Base-by-base conservation (phyloP, 2,888 invertebrate genomes). In the Synanthedon myopaeformis region DNA sequence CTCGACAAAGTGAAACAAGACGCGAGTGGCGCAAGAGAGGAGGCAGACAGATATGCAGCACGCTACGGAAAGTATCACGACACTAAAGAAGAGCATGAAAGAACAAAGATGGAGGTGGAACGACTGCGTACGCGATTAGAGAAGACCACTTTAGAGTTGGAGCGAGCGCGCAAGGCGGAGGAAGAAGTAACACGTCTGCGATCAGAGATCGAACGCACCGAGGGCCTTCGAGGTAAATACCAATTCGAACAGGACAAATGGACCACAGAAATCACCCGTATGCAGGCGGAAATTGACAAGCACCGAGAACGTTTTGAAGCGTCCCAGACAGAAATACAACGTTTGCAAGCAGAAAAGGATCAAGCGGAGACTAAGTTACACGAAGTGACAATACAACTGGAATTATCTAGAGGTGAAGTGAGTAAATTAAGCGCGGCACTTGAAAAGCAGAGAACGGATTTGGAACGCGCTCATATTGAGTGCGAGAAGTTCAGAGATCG, bases 401-500 rank as follows among this genome's bases (percentile, higher is more conserved):
- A 96, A 70, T 78, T 95, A 52, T 92, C 93, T 48, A 92, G 93
- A 70, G 91, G 92, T 53, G 96, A 96, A 76, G 91, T 93, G 13
- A 89, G 90, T 41, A 96, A 96, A 77, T 85, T 92, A 17, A 89
- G 91, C 60, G 90, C 91, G 48, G 90, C 90, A 48, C 93, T 96
- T 74, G 96, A 96, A 64, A 94, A 94, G 70, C 93, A 94, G 74
- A 89, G 94, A 48, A 86, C 90, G 59, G 95, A 96, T 67, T 88
- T 95, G 66, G 96, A 95, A 76, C 89, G 95, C 51, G 92, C 95
- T 61, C 92, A 94, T 69, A 95, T 96, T 73, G 96, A 96, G 82
- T 92, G 94, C 65, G 96, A 96, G 73, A 96, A 96, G 84, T 91
- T 95, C 59, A 90, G 94, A 64, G 96, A 96, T 67, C 90, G 95